Evolutionary conservation across 2,888 invertebrate species (phyloP).

Genomic region (Cacoxenus indagator): DNA sequence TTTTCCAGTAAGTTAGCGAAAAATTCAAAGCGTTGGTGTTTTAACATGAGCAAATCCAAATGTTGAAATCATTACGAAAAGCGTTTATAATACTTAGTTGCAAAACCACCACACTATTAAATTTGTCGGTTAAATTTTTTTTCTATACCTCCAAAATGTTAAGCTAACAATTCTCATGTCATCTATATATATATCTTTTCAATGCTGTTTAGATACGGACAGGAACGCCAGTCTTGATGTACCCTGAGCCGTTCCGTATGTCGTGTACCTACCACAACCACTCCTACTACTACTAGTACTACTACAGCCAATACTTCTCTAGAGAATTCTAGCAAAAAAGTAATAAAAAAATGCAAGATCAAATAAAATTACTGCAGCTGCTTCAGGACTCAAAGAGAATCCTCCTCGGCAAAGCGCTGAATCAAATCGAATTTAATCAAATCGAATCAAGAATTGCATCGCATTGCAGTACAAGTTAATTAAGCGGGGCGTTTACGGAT

Average conservation of each 20-base stretch:
- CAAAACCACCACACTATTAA: too few species aligned
- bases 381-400: not conserved
- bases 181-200: slow-evolving; percentile 56
- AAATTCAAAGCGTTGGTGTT: slow-evolving; percentile 22
- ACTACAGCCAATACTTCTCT: slow-evolving; percentile 10
- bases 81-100: slow-evolving; percentile 1
- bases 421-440: not conserved
- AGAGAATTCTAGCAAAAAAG: slow-evolving; percentile 16
- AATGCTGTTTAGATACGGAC: slow-evolving; percentile 66
- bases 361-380: not conserved
- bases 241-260: slow-evolving; percentile 62
- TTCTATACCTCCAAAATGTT: slow-evolving; percentile 48
- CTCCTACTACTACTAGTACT: slow-evolving; percentile 19
- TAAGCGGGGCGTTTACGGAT: not conserved
- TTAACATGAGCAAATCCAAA: slow-evolving; percentile 26
- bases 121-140: slow-evolving; percentile 36
- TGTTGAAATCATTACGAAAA: too few species aligned
- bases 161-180: slow-evolving; percentile 65
- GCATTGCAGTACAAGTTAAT: not conserved
- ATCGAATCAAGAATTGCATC: not conserved
- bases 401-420: not conserved
- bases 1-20: slow-evolving; percentile 15
- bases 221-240: slow-evolving; percentile 66
- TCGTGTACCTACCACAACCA: slow-evolving; percentile 44
- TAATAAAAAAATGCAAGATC: not conserved